A percentile compares a stretch with the other conserved stretches of the same genome.
These are phyloP conservation scores for Etheostoma nigrum DNA, from an alignment of 2,797 vertebrate species.

Conservation along the genomic window DNA sequence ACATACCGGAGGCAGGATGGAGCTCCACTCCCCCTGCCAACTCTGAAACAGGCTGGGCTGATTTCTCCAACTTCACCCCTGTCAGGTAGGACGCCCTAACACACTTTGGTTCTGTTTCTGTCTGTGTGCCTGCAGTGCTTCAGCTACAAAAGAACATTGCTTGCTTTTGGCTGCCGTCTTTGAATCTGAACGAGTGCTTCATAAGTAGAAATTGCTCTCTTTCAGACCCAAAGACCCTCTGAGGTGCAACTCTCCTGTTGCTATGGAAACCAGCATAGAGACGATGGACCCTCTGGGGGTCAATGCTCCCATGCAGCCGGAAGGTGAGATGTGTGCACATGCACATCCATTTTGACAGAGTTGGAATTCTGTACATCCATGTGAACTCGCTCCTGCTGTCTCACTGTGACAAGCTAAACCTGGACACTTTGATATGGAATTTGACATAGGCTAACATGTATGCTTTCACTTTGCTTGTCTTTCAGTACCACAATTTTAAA, in stretches of 20 bases:
- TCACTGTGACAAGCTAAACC: background rate
- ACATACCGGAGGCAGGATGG: constrained; percentile 87
- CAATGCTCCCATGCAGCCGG: constrained; percentile 85
- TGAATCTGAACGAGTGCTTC: background rate
- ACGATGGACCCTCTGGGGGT: constrained; percentile 89
- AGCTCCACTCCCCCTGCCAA: constrained; percentile 83
- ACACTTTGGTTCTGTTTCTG: background rate
- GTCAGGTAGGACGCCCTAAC: constrained; percentile 84
- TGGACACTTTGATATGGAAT: background rate
- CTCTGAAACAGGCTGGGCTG: constrained; percentile 93
- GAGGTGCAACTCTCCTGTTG: constrained; percentile 96
- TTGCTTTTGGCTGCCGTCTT: background rate
- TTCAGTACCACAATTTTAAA: background rate
- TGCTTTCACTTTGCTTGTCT: background rate
- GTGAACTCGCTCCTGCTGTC: background rate
- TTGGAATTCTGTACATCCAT: background rate
- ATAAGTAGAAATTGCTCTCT: constrained; percentile 17
- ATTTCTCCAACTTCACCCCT: constrained; percentile 93
- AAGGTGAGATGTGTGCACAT: constrained; percentile 84
- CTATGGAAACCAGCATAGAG: constrained; percentile 96
- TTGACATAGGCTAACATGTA: background rate
- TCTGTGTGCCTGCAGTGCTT: background rate
- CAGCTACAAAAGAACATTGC: background rate
- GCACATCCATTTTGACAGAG: background rate
- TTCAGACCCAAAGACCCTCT: constrained; percentile 93